A percentile compares a stretch with the other conserved stretches of the same genome.
These are phyloP conservation scores for Tetragonisca angustula DNA, from an alignment of 2,888 invertebrate genomes.

Conservation along the genomic window DNA sequence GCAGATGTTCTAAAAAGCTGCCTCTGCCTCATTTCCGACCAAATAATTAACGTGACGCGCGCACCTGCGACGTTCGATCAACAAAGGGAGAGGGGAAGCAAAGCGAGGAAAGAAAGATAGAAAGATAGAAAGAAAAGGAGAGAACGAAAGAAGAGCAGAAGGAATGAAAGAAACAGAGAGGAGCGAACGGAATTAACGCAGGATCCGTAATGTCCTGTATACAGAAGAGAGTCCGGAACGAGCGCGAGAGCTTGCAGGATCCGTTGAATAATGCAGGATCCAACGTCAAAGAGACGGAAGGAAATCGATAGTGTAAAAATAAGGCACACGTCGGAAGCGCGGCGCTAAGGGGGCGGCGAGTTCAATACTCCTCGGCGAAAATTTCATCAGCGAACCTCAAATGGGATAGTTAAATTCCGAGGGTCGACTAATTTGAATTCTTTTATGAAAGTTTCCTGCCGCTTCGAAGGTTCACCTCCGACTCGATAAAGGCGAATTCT, in stretches of 20 bases:
- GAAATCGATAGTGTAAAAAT: slow-evolving; percentile 75
- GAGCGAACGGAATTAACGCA: slow-evolving; percentile 38
- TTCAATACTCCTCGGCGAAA: slow-evolving; percentile 69
- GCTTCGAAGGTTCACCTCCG: slow-evolving; percentile 33
- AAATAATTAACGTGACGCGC: slow-evolving; percentile 58
- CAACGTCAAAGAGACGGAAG: slow-evolving; percentile 66
- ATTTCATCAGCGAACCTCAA: slow-evolving; percentile 67
- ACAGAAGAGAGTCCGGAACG: slow-evolving; percentile 42
- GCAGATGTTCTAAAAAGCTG: slow-evolving; percentile 15
- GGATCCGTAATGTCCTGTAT: slow-evolving; percentile 50
- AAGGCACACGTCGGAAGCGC: slow-evolving; percentile 64
- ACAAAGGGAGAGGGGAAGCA: no score
- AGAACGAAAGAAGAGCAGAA: neutral
- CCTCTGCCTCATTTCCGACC: neutral
- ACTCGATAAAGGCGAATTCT: slow-evolving; percentile 60
- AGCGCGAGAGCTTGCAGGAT: slow-evolving; percentile 40
- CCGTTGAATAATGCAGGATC: slow-evolving; percentile 70
- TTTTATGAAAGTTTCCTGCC: slow-evolving; percentile 66
- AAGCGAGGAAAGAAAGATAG: neutral
- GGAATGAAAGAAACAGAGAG: neutral
- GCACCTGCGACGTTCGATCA: neutral
- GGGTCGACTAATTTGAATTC: slow-evolving; percentile 72
- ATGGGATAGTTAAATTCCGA: slow-evolving; percentile 70
- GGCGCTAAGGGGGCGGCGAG: slow-evolving; percentile 33
- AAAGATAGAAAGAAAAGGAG: neutral